These are phyloP conservation scores for Laothoe populi DNA, from an alignment of 2,888 invertebrate genomes.

Conservation along the genomic window DNA sequence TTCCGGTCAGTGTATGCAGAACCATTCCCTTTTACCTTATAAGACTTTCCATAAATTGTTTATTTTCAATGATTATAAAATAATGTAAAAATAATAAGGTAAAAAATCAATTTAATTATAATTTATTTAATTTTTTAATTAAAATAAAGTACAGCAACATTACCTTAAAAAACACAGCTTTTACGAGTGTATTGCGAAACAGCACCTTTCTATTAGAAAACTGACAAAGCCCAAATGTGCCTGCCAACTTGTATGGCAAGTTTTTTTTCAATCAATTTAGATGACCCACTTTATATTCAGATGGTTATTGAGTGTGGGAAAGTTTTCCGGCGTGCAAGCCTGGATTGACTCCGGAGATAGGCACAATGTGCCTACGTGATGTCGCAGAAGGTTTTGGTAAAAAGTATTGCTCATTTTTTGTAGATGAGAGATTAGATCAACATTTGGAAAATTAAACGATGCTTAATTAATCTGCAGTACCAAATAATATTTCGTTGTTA, in stretches of 20 bases:
- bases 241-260: conserved; percentile 11
- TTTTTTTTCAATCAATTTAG: conserved; percentile 65
- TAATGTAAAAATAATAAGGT: too few species aligned
- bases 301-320: conserved; percentile 67
- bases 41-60: too few species aligned
- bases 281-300: conserved; percentile 69
- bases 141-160: too few species aligned
- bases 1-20: too few species aligned
- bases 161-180: neutral
- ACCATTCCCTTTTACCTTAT: too few species aligned
- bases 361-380: conserved; percentile 31
- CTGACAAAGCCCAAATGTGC: neutral
- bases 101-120: too few species aligned
- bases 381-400: neutral
- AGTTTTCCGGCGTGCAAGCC: conserved; percentile 46
- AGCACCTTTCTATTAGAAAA: neutral
- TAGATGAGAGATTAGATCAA: too few species aligned
- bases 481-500: too few species aligned
- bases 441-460: too few species aligned
- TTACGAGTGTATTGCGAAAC: neutral
- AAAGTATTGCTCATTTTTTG: neutral
- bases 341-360: conserved; percentile 47
- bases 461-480: too few species aligned
- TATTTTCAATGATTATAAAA: too few species aligned
- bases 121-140: too few species aligned